Conservation (phyloP, 2,888 invertebrate species). For the Ophioninae sp. region DNA sequence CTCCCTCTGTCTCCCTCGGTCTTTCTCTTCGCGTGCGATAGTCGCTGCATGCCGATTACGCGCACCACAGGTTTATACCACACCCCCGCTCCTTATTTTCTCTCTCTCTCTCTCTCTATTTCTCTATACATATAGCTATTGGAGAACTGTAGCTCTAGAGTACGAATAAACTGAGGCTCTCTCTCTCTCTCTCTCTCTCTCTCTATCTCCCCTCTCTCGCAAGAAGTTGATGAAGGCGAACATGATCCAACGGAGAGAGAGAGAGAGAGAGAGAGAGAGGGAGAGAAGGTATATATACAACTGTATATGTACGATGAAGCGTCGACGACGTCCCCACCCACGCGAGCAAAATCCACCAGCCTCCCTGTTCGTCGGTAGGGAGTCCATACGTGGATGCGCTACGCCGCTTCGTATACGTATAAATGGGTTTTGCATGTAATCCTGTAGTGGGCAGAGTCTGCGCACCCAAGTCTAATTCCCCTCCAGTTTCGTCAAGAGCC, state of each 20-base stretch:
- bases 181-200: conserved; percentile 47
- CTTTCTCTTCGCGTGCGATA: neutral
- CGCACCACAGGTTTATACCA: neutral
- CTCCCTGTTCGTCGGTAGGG: conserved; percentile 31
- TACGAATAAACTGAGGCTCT: too few species aligned
- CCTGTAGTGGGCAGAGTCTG: conserved; percentile 63
- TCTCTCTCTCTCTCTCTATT: conserved; percentile 7
- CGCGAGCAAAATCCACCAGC: conserved; percentile 52
- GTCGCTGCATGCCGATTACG: too few species aligned
- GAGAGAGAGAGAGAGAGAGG: conserved; percentile 1
- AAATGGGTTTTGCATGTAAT: neutral
- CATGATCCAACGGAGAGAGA: neutral
- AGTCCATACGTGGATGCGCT: neutral
- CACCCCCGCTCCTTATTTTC: neutral
- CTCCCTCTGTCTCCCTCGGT: conserved; percentile 5
- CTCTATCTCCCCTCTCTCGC: conserved; percentile 13
- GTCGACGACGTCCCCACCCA: conserved; percentile 54
- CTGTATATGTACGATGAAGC: conserved; percentile 28
- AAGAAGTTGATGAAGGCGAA: neutral
- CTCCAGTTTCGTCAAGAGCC: conserved; percentile 56
- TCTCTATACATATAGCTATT: too few species aligned
- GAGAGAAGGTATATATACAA: conserved; percentile 35
- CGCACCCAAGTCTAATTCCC: conserved; percentile 77
- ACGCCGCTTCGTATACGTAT: neutral
- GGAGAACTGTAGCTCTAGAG: too few species aligned